phyloP scores from a whole-genome alignment of 2,113 vertebrate species.

The Boulengeromyrus knoepffleri region DNA sequence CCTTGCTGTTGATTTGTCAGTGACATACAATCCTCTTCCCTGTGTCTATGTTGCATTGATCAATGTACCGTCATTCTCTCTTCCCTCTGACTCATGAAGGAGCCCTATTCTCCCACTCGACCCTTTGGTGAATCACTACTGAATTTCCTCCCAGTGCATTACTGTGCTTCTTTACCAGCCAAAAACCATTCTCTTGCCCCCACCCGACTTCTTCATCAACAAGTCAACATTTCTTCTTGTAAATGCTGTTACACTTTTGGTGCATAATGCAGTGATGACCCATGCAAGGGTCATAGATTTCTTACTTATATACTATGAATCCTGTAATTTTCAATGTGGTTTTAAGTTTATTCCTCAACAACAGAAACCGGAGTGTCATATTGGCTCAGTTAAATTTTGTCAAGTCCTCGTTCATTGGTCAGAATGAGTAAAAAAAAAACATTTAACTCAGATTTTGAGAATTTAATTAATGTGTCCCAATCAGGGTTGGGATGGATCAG shows the following conservation, averaged over 20 bases:
- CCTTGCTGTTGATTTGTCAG: not conserved
- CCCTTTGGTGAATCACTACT: not conserved
- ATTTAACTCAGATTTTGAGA: not conserved
- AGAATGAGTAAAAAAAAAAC: not conserved
- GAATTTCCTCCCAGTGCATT: not conserved
- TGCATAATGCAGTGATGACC: not conserved
- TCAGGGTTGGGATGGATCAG: not conserved
- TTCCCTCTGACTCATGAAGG: not conserved
- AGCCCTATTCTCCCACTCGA: not conserved
- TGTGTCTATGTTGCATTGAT: not conserved
- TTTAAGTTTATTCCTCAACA: not conserved
- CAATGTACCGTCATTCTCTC: not conserved
- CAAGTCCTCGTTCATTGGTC: not conserved
- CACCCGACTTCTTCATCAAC: not conserved
- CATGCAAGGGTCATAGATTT: not conserved
- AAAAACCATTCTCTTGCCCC: not conserved
- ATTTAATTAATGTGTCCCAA: not conserved
- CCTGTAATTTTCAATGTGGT: not conserved
- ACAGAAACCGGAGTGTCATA: not conserved
- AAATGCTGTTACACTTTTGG: not conserved
- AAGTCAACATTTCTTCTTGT: not conserved
- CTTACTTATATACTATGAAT: not conserved
- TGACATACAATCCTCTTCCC: not conserved
- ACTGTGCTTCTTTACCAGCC: not conserved
- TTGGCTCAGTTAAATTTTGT: not conserved